Evolutionary conservation across 2,113 vertebrate species (phyloP), one percentile per base, ranked within the genome.

Genomic region (Syngnathoides biaculeatus): DNA sequence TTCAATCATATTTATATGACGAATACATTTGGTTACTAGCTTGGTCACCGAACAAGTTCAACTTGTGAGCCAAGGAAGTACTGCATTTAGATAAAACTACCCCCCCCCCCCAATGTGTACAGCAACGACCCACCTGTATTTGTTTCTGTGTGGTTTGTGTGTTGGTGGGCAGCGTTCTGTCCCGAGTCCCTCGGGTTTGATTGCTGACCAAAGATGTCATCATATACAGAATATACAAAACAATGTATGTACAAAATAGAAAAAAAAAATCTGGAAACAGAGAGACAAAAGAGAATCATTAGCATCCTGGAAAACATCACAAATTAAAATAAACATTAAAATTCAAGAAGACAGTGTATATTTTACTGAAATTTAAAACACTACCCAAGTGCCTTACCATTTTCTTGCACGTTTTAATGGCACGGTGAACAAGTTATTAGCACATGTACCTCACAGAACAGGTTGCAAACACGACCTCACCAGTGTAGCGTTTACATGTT

Each of bases 221-320:
- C 94, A 95, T 98, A 94, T 94, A 98, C 94, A 95, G 95, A 95
- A 98, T 98, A 96, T 98, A 99, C 95, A 98, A 96, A 98, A 95
- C 92, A 95, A 93, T 68, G 94, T 97, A 96, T 96, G 94, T 97
- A 97, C 95, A 99, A 98, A 97, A 95, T 94, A 98, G 93, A 99
- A 98, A 65, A 92, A 99, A 98, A 65, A 92, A 99, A 95, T 93
- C 95, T 98, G 91, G n/a, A 91, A 88, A 42, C 22, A 26, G 14
- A 64, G 67, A 38, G 40, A 72, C 12, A 48, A 20, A 60, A 68
- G 4, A 64, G 5, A 24, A 1, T 61, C 48, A 70, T 60, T 64
- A 58, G 12, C 22, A 7, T 6, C 47, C 27, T 65, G 45, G 26
- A n/a, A 61, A 62, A 42, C 1, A 40, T 11, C 12, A 50, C 14